Evolutionary conservation across 1,140 invertebrate genomes (phyloP), one percentile per base, ranked within the genome.

Genomic region (Zaprionus kolodkinae): DNA sequence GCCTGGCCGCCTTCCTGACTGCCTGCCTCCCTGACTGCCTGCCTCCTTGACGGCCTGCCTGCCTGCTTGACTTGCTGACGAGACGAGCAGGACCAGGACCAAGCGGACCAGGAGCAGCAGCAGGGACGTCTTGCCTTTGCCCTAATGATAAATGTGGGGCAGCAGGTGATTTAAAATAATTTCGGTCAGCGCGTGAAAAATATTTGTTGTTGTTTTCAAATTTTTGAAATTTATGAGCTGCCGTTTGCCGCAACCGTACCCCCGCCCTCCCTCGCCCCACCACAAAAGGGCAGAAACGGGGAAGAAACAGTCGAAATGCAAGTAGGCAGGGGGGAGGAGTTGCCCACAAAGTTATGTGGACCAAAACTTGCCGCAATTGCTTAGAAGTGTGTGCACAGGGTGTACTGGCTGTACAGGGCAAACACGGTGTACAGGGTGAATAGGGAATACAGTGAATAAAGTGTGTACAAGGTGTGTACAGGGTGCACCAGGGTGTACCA

Each of bases 101-200:
- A 5, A n/a, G n/a, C n/a, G 50, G 21, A 21, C 2, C 50, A 21
- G 21, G 21, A 21, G 21, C 21, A 21, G 50, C 25, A n/a, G 7
- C 30, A 6, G 30, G 5, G 30, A 13, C 3, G 15, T n/a, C 45
- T 66, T 21, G 21, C 21, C 1, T 21, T 21, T 21, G 48, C 62
- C 73, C 72, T 90, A 85, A 89, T 89, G 85, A 89, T 89, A 89
- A 89, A 89, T 89, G 86, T 80, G 54, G 85, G 81, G 86, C 85
- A 89, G 85, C 85, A 89, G 85, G 85, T 89, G 85, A 89, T 89
- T 89, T 89, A 89, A 89, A 89, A 89, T 90, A 89, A 89, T 89
- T 89, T 87, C 64, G 81, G 81, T 74, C 76, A 89, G 78, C 78
- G 69, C 72, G 78, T 81, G 78, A 85, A 88, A 87, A 81, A 88